Base-by-base conservation (phyloP, 2,797 vertebrate species). In the Myoxocephalus aenaeus region DNA sequence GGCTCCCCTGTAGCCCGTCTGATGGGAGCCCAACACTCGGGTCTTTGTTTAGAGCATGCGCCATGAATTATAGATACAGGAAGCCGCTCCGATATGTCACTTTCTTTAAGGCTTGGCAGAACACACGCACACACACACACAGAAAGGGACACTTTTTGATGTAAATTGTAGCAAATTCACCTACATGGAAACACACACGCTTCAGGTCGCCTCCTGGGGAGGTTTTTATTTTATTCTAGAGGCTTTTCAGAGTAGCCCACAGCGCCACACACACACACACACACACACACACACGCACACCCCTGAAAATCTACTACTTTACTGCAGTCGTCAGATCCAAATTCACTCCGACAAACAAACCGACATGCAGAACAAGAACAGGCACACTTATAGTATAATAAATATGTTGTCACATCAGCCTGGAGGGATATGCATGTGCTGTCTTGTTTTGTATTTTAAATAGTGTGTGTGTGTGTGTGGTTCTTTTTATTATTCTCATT, bases 11-110 rank as follows among this genome's bases (percentile, higher is more conserved):
- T 79, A 76, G 81, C 77, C 53, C 77, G 86, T 85, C 73, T 79
- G 73, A 86, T 90, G 79, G 82, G 86, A 89, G 81, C 80, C 40
- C 51, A 82, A 84, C 82, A 72, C 84, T 84, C 83, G 63, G 81
- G 86, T 92, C 89, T 93, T 90, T 93, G 89, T 92, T 89, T 91
- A 81, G 82, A 86, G 83, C 58, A 70, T 65, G 69, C 42, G 69
- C 75, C 86, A 91, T 94, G 88, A 94, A 94, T 95, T 92, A 93
- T 94, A 89, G 89, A 94, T 92, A 71, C 80, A 82, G 87, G 81
- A 87, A 87, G 86, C 84, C 59, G 72, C 82, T 82, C 77, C 42
- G 73, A 87, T 87, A 82, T 91, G 87, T 89, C 86, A 85, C 70
- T 77, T 87, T 91, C 73, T 85, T 73, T 70, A 50, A 50, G 62